These are phyloP conservation scores for Oreochromis spilurus DNA, from an alignment of 2,113 vertebrate genomes.

Conservation along the genomic window DNA sequence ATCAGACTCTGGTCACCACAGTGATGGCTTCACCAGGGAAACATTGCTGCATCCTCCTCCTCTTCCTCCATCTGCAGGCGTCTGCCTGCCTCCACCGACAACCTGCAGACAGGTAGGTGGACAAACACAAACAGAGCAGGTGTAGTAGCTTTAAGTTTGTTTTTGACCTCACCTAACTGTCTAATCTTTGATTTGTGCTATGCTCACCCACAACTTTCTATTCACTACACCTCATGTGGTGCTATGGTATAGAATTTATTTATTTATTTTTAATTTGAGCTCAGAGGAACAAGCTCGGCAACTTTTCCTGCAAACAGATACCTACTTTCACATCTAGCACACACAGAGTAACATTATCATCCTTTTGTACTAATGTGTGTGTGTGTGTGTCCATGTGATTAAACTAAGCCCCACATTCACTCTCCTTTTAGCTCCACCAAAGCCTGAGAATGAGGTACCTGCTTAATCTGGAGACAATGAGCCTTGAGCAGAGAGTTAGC, in stretches of 20 bases:
- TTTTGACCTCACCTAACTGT: background rate
- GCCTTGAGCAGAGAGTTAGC: background rate
- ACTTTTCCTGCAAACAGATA: background rate
- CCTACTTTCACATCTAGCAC: background rate
- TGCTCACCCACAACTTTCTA: background rate
- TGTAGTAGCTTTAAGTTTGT: background rate
- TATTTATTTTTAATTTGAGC: background rate
- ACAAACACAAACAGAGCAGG: background rate
- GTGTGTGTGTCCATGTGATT: background rate
- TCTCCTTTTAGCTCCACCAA: background rate
- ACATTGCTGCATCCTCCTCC: slow-evolving; percentile 19
- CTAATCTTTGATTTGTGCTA: slow-evolving; percentile 27
- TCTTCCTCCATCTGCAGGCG: background rate
- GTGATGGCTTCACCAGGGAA: slow-evolving; percentile 44
- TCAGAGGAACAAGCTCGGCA: background rate
- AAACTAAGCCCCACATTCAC: background rate
- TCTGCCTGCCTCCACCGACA: background rate
- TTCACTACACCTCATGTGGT: background rate
- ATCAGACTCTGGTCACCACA: slow-evolving; percentile 12
- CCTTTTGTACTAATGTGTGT: background rate
- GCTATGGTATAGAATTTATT: background rate
- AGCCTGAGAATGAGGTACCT: background rate
- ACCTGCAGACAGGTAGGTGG: slow-evolving; percentile 33
- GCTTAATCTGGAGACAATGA: background rate
- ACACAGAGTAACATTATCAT: background rate